Evolutionary conservation across 2,113 vertebrate species (phyloP).

Genomic region (Trogon surrucura): DNA sequence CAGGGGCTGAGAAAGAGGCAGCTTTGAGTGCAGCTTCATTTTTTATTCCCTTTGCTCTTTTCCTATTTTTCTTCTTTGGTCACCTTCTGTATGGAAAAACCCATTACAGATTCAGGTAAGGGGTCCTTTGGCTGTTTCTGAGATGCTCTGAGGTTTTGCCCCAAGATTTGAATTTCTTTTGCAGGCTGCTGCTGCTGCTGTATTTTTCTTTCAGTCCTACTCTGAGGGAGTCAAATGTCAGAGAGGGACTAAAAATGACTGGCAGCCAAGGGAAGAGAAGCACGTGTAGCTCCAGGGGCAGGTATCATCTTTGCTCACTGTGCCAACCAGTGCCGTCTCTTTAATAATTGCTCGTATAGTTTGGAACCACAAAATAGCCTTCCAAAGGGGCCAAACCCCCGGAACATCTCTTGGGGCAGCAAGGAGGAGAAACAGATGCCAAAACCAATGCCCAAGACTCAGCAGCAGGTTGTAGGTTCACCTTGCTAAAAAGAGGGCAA

Average conservation of each 20-base stretch:
- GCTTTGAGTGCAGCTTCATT: not conserved
- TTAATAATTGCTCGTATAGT: not conserved
- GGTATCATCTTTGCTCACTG: not conserved
- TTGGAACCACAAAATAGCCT: not conserved
- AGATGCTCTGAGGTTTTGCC: not conserved
- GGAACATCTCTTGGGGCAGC: not conserved
- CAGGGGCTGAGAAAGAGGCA: not conserved
- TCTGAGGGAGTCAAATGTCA: not conserved
- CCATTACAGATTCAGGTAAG: not conserved
- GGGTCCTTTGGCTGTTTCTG: no score
- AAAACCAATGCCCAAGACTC: not conserved
- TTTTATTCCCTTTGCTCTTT: not conserved
- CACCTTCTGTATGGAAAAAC: not conserved
- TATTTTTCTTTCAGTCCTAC: not conserved
- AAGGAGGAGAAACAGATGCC: not conserved
- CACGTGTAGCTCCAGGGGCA: not conserved
- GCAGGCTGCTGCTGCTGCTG: not conserved
- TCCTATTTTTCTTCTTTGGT: not conserved
- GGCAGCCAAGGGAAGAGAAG: not conserved
- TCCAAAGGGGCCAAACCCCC: not conserved
- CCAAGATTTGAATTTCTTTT: not conserved
- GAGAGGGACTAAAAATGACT: not conserved
- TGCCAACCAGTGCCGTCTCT: not conserved
- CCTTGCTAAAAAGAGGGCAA: not conserved
- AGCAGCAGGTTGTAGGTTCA: not conserved